A percentile compares a stretch with the other conserved stretches of the same genome.
These are phyloP conservation scores for Papilio polytes DNA, from an alignment of 1,140 invertebrate genomes.

Conservation along the genomic window DNA sequence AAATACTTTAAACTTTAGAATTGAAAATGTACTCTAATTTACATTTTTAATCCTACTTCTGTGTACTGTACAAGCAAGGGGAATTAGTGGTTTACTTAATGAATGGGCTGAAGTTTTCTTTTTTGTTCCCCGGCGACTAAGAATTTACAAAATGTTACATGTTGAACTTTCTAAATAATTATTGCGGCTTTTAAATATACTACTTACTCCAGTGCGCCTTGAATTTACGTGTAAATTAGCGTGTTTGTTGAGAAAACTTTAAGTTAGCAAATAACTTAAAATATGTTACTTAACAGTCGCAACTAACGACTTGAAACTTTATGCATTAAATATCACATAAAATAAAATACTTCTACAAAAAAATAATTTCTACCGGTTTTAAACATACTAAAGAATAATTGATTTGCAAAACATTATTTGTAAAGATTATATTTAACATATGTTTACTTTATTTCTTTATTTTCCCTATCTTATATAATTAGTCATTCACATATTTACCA, in stretches of 20 bases:
- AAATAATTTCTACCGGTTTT: background rate
- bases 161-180: conserved; percentile 17
- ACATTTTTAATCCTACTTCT: conserved; percentile 70
- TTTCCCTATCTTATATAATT: background rate
- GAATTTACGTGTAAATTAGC: conserved; percentile 18
- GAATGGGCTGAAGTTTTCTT: conserved; percentile 42
- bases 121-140: conserved; percentile 26
- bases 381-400: too few relatives aligned
- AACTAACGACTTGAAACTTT: conserved; percentile 1
- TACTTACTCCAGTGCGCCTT: background rate
- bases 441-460: background rate
- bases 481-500: background rate
- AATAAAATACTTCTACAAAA: background rate
- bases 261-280: conserved; percentile 18
- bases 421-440: too few relatives aligned
- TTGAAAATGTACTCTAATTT: conserved; percentile 68
- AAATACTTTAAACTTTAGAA: conserved; percentile 71
- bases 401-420: too few relatives aligned
- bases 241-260: conserved; percentile 2
- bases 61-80: conserved; percentile 55
- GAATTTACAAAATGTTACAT: conserved; percentile 30
- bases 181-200: conserved; percentile 21
- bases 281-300: background rate
- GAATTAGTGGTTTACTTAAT: conserved; percentile 58
- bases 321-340: background rate